Percentiles rank a stretch among this genome's conserved stretches.
These are phyloP conservation scores for Tribolium freemani DNA, from an alignment of 2,888 invertebrate species.

Conservation along the genomic window DNA sequence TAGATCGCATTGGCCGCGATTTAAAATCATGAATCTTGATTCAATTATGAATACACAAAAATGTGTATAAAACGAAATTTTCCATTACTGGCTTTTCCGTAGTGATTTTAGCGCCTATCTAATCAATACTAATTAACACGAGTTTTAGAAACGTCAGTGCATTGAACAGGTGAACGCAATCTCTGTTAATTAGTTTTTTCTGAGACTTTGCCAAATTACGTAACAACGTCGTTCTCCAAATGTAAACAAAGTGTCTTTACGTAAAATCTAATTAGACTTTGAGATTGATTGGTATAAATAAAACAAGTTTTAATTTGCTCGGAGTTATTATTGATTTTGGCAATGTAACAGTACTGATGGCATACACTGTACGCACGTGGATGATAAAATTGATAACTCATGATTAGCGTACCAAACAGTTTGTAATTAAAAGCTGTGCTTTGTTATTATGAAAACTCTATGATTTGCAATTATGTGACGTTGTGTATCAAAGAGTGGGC, in stretches of 20 bases:
- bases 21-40: no score
- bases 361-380: neutral
- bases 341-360: neutral
- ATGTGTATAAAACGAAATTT: no score
- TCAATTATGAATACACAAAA: no score
- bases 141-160: neutral
- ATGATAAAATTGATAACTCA: no score
- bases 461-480: no score
- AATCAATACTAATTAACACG: neutral
- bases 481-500: no score
- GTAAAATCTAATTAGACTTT: neutral
- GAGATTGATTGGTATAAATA: neutral
- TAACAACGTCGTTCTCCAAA: neutral
- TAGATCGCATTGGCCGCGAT: no score
- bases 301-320: neutral
- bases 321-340: neutral
- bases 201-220: neutral
- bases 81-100: no score
- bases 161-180: neutral
- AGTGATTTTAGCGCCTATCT: neutral
- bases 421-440: no score
- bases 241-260: neutral
- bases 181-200: neutral
- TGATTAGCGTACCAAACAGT: no score
- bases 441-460: no score